Evolutionary conservation across 2,113 vertebrate species (phyloP), one percentile per base, ranked within the genome.

Genomic region (Malaclemys terrapin): DNA sequence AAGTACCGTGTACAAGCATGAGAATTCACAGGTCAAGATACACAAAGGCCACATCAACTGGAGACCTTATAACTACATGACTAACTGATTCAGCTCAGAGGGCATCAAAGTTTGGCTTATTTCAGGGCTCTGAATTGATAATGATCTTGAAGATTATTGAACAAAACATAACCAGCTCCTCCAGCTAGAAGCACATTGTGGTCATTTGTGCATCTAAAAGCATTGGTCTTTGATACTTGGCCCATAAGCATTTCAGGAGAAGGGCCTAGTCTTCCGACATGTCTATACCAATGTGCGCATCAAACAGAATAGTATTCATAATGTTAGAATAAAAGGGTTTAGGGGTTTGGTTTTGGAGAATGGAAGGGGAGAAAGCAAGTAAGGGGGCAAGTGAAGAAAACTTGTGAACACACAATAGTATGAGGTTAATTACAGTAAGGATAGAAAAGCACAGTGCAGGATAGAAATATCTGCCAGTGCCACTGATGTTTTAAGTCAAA

Each of bases 391-490:
- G 27, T 17, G 52, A 82, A 86, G 42, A 82, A 86, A 95, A 4
- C 27, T 52, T 76, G 38, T 45, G 42, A 76, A 45, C 38, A 45
- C 22, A 45, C 22, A 25, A 5, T 13, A 27, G 42, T 76, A 25
- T 69, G 13, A 69, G 6, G 24, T 47, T 78, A 47, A 78, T 45
- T 78, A 47, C 10, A 24, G 22, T 27, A 78, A 29, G 25, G 24
- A 29, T 10, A 76, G 42, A 27, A 78, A 29, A 29, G 13, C 42
- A 27, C 65, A 85, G 49, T 2, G 24, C 80, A n/a, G 25, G 42
- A 27, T 5, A 80, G 27, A n/a, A 82, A 89, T 59, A 5, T 0
- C 0, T 11, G 2, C 25, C 29, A 65, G 10, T 29, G 42, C 42
- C 72, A 76, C 11, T 25, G 42, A 78, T 47, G 12, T 8, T 10